A percentile compares a stretch with the other conserved stretches of the same genome.
Conservation (phyloP, 2,797 vertebrate genomes). For the Poeciliopsis infans region DNA sequence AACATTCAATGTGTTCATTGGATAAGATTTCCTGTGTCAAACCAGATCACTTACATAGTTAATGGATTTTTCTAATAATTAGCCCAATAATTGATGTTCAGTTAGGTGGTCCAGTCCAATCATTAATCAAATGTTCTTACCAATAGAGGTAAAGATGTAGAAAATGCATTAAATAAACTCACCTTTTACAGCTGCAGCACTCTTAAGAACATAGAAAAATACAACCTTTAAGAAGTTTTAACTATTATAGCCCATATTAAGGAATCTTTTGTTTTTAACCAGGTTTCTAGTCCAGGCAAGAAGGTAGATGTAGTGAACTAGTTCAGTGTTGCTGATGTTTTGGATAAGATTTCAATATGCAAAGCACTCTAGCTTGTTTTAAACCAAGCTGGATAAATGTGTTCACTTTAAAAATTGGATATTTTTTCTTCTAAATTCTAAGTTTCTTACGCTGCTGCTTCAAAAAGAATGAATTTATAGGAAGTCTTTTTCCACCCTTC, state of each 20-base stretch:
- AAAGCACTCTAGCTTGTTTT: neutral
- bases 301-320: neutral
- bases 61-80: constrained; percentile 17
- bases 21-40: constrained; percentile 15
- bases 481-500: neutral
- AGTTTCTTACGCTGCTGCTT: neutral
- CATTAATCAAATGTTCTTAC: neutral
- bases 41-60: neutral
- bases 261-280: neutral
- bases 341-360: neutral
- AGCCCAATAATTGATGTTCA: constrained; percentile 12
- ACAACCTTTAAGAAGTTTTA: neutral
- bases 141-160: neutral
- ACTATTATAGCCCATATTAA: no score
- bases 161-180: neutral
- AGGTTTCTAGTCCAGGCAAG: neutral
- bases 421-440: neutral
- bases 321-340: neutral
- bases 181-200: neutral
- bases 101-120: constrained; percentile 19
- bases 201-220: neutral
- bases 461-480: neutral
- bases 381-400: neutral
- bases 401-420: no score
- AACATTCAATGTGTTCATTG: constrained; percentile 5